Percentiles rank a stretch among this genome's conserved stretches.
These are phyloP conservation scores for Pseudochirops cupreus DNA, from an alignment of 2,797 vertebrate genomes.

Conservation along the genomic window DNA sequence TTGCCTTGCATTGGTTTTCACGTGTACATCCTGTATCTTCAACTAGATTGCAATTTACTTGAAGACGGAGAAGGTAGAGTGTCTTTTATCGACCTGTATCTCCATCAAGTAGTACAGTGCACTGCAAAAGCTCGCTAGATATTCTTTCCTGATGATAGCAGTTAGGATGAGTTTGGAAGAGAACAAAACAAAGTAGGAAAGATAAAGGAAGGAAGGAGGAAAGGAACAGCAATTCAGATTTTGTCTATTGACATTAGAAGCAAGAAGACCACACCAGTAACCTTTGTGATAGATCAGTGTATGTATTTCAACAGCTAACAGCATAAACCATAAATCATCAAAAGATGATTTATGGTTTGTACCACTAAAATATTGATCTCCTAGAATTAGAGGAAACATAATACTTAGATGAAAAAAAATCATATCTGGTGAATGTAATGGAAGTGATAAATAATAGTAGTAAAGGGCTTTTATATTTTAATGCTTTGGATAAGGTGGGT, in stretches of 20 bases:
- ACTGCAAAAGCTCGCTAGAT: conserved; percentile 40
- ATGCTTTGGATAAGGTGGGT: conserved; percentile 33
- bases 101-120: not conserved
- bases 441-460: conserved; percentile 47
- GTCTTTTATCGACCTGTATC: not conserved
- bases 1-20: not conserved
- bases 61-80: not conserved
- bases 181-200: conserved; percentile 48
- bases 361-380: conserved; percentile 64
- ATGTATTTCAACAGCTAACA: conserved; percentile 52
- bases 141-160: conserved; percentile 20
- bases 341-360: conserved; percentile 64
- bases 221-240: not conserved
- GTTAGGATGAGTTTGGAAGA: not conserved
- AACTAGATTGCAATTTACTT: not conserved
- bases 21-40: not conserved
- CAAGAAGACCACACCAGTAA: not conserved
- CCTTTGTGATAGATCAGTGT: conserved; percentile 2
- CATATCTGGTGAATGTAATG: conserved; percentile 43
- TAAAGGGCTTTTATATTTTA: conserved; percentile 61
- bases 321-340: conserved; percentile 60
- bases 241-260: not conserved
- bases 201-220: not conserved
- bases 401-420: conserved; percentile 62
- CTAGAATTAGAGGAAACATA: conserved; percentile 64